Evolutionary conservation across 2,888 invertebrate species (phyloP).

Genomic region (Smittia aterrima): DNA sequence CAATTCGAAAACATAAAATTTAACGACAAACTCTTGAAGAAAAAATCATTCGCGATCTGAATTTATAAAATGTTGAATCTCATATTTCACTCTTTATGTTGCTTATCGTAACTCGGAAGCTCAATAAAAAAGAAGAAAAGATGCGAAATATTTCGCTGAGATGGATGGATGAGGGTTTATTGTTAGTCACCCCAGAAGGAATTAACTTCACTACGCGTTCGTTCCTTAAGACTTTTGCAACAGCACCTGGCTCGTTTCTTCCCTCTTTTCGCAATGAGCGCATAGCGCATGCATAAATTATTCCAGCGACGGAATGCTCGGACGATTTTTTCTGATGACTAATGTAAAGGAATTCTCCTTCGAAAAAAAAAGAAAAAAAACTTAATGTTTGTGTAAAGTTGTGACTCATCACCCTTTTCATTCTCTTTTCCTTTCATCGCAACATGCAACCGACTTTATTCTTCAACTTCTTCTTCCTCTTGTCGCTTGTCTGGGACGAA

Average conservation of each 20-base stretch:
- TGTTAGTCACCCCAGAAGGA: constrained; percentile 7
- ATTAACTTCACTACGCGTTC: background rate
- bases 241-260: background rate
- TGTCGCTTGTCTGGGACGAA: background rate
- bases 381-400: background rate
- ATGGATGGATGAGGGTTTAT: background rate
- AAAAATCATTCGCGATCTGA: constrained; percentile 9
- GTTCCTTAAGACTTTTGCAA: background rate
- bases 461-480: background rate
- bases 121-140: background rate
- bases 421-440: background rate
- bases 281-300: constrained; percentile 12
- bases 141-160: background rate
- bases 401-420: constrained; percentile 38
- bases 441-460: background rate
- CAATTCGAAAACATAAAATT: constrained; percentile 29
- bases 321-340: constrained; percentile 20
- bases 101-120: background rate
- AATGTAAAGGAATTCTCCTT: constrained; percentile 10
- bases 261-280: background rate
- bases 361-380: constrained; percentile 11
- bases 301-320: background rate
- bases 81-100: background rate
- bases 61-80: background rate
- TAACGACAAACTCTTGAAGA: background rate